Conservation (phyloP, 2,888 invertebrate species). For the Calameuta filiformis region DNA sequence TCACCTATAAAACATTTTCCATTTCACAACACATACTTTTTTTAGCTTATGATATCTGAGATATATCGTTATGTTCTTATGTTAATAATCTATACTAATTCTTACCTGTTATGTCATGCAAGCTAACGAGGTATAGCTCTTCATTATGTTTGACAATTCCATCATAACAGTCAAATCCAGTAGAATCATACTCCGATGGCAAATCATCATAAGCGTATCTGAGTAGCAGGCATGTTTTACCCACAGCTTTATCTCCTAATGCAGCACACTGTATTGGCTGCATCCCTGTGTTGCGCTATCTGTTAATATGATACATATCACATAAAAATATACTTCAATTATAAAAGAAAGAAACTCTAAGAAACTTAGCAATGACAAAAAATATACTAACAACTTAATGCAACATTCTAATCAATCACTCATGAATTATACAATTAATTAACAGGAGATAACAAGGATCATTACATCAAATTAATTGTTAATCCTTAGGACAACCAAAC, state of each 20-base stretch:
- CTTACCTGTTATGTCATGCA: conserved; percentile 97
- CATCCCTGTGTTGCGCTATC: conserved; percentile 69
- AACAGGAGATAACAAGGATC: background rate
- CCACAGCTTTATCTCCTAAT: conserved; percentile 96
- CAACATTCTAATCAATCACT: background rate
- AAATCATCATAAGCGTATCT: conserved; percentile 94
- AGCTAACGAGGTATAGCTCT: conserved; percentile 97
- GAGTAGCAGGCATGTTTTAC: conserved; percentile 95
- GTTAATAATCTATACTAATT: background rate
- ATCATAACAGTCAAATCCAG: conserved; percentile 98
- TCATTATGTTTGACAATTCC: conserved; percentile 99
- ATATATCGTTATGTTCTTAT: background rate
- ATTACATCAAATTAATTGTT: background rate
- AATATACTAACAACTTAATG: background rate
- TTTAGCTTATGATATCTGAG: conserved; percentile 8
- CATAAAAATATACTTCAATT: background rate
- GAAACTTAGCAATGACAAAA: background rate
- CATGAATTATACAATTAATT: background rate
- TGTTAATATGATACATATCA: conserved; percentile 10
- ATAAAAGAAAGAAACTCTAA: too few species aligned
- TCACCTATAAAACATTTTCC: conserved; percentile 73
- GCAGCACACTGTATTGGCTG: conserved; percentile 98
- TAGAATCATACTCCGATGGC: conserved; percentile 94
- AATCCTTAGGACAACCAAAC: background rate
- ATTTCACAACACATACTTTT: background rate